A percentile compares a stretch with the other conserved stretches of the same genome.
Conservation (phyloP, 1,140 invertebrate genomes). For the Oryctes rhinoceros region DNA sequence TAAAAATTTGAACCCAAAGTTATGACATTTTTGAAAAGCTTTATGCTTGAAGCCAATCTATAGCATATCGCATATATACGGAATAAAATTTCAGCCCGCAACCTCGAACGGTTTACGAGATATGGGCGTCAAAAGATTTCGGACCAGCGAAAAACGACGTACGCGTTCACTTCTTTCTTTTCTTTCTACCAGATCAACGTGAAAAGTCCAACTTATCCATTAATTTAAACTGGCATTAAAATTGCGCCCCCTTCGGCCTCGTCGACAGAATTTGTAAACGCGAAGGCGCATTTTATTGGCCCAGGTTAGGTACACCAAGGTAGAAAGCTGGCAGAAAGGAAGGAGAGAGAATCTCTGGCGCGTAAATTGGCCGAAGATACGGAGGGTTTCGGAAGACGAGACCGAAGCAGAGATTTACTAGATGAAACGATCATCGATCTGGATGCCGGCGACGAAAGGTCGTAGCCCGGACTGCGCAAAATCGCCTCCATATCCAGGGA, state of each 20-base stretch:
- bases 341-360: slow-evolving; percentile 1
- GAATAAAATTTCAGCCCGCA: no score
- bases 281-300: not conserved
- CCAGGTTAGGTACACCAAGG: not conserved
- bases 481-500: slow-evolving; percentile 33
- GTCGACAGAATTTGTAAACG: not conserved
- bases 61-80: no score
- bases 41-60: no score
- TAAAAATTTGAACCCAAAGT: no score
- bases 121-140: no score
- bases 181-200: not conserved
- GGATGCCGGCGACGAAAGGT: slow-evolving; percentile 5
- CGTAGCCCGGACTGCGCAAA: slow-evolving; percentile 25
- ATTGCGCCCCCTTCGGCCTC: not conserved
- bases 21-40: no score
- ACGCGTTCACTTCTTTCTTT: no score
- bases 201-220: not conserved
- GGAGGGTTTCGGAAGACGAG: not conserved
- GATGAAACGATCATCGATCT: slow-evolving; percentile 32
- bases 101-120: no score
- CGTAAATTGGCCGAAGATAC: slow-evolving; percentile 31
- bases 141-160: no score
- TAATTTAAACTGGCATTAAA: slow-evolving; percentile 9
- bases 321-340: not conserved
- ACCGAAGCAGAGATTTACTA: slow-evolving; percentile 8